Conservation (phyloP, 2,888 invertebrate species). For the Polydrusus tereticollis region DNA sequence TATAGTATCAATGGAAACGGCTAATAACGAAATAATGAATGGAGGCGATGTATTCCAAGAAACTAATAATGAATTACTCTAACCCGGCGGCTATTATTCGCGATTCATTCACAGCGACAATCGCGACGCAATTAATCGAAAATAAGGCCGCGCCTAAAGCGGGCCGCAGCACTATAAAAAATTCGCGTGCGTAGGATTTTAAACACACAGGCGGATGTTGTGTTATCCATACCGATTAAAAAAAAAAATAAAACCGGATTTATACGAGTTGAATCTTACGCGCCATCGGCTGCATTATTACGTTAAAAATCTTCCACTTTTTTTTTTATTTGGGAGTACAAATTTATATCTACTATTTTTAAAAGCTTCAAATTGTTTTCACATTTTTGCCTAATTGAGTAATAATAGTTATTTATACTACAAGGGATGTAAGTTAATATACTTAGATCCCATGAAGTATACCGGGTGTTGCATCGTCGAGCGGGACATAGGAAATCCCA, state of each 20-base stretch:
- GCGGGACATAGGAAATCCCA: no score
- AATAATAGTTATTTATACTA: no score
- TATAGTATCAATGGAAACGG: neutral
- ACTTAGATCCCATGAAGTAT: no score
- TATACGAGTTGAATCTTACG: neutral
- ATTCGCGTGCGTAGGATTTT: conserved; percentile 3
- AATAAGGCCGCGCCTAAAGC: conserved; percentile 21
- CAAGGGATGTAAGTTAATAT: no score
- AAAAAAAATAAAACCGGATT: neutral
- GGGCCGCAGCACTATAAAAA: conserved; percentile 16
- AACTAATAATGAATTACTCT: conserved; percentile 20
- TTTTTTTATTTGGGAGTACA: no score
- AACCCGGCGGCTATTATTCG: conserved; percentile 5
- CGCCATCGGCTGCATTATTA: no score
- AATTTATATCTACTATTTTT: no score
- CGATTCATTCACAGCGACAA: conserved; percentile 28
- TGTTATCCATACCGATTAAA: neutral
- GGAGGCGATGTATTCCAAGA: conserved; percentile 16
- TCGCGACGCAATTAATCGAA: conserved; percentile 15
- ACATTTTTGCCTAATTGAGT: no score
- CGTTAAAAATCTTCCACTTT: no score
- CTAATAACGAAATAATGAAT: neutral
- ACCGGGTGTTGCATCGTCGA: no score
- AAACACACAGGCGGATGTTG: conserved; percentile 10
- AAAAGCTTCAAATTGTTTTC: no score